Base-by-base conservation (phyloP, 2,797 vertebrate genomes). In the Rhinatrema bivittatum region DNA sequence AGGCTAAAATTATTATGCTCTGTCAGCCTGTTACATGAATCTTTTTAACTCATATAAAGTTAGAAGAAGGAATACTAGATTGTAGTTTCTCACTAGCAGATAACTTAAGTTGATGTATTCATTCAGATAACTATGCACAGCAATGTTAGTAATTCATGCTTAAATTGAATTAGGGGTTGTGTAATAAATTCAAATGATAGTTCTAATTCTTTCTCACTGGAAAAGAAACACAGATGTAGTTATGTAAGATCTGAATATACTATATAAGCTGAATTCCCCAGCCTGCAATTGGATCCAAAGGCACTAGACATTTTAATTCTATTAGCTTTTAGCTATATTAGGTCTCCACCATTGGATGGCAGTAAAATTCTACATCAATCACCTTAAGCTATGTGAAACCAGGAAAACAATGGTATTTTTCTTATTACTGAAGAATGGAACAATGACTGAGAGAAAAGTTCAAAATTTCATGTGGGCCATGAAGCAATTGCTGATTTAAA, bases 351-450 rank as follows among this genome's bases (percentile, higher is more conserved):
- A 94, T 92, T 86, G 89, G 95, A 94, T 95, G 95, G 95, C 95
- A 99, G 94, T 97, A 97, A 90, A 95, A 93, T 88, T 92, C 91
- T 91, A 84, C 87, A 97, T 91, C 83, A 86, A 85, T 86, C 84
- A 85, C 76, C 53, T 53, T 60, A 65, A 70, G 68, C 61, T 65
- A 71, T 68, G 62, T 42, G 50, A 74, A 64, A 53, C 60, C 36
- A 46, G 60, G 67, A 73, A 72, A 74, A 78, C 74, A 80, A 79
- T 72, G 47, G 62, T 50, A 53, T 59, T 76, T 74, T 69, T 60
- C 50, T 63, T 73, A 76, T 72, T 67, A 72, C 76, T 78, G 70
- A 76, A 72, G 50, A 69, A 36, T 44, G 50, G 68, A 74, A 51
- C 50, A 45, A 49, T 56, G 53, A 50, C 65, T 60, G 68, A 62